Evolutionary conservation across 1,140 invertebrate genomes (phyloP), one percentile per base, ranked within the genome.

Genomic region (Zaprionus ghesquierei): DNA sequence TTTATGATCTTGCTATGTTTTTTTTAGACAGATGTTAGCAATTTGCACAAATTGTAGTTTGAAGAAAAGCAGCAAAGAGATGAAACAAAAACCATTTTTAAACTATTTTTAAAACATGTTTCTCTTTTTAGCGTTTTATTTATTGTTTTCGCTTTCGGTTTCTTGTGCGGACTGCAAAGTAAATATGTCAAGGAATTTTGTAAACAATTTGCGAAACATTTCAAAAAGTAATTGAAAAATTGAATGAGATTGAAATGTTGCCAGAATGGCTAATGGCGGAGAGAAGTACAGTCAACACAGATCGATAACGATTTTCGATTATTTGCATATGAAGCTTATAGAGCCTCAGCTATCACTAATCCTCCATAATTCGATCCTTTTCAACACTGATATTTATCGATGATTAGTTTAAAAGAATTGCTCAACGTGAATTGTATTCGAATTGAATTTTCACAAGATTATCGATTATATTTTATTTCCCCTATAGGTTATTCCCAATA

Each of bases 151-250:
- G 27, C 38, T 58, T 68, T 59, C n/a, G 29, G 53, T 35, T 23
- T 64, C 27, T 29, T 29, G 0, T 9, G 27, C 9, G 27, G n/a
- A n/a, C 27, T 29, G 27, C 25, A 76, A 75, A 61, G 63, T 76
- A 87, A 86, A 86, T 79, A 82, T 87, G 82, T 86, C 82, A 89
- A 87, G 76, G 76, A 77, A 76, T 55, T 51, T 15, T 25, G 68
- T 87, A 81, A 87, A 87, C 53, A 61, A 2, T 56, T 56, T 54
- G 20, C 6, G 1, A 27, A 46, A 33, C 22, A 25, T 63, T 62
- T 12, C 25, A 59, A 41, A n/a, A 15, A 41, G 2, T 49, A 51
- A 71, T 27, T 69, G 33, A 27, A 38, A n/a, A 20, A 49, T 51
- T 22, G 29, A 29, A 41, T 8, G n/a, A 35, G 13, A 35, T 35